Evolutionary conservation across 2,113 vertebrate genomes (phyloP).

Genomic region (Hemiprocne comata): DNA sequence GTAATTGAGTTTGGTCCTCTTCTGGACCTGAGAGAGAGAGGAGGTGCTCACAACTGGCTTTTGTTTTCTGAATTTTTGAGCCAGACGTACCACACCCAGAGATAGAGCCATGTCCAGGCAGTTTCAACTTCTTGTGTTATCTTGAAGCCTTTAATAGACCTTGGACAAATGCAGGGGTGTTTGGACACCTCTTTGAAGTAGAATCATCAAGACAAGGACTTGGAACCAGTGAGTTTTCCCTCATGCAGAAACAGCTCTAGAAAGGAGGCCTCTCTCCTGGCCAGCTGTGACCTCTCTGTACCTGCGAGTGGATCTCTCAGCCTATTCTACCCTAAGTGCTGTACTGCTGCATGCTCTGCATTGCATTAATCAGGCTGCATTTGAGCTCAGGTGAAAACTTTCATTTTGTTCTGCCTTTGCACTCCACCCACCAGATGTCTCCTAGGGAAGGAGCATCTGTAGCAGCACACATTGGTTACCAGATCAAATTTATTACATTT

Average conservation of each 20-base stretch:
- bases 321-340: neutral
- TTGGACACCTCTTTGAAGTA: neutral
- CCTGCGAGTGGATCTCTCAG: neutral
- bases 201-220: accelerated
- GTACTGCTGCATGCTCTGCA: neutral
- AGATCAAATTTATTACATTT: accelerated
- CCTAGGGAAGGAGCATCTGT: neutral
- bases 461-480: neutral
- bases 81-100: neutral
- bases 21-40: neutral
- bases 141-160: neutral
- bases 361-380: neutral
- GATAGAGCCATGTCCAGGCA: neutral
- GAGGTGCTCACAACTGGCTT: neutral
- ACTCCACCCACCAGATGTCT: neutral
- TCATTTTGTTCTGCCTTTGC: neutral
- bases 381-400: neutral
- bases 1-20: neutral
- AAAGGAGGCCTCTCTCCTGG: neutral
- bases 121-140: neutral
- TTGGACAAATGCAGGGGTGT: neutral
- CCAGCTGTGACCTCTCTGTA: neutral
- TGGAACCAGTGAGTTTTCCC: neutral
- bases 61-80: neutral
- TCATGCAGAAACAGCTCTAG: neutral